A percentile compares a stretch with the other conserved stretches of the same genome.
Conservation (phyloP, 64 coral and sea anemone genomes). For the Catalaphyllia jardinei region DNA sequence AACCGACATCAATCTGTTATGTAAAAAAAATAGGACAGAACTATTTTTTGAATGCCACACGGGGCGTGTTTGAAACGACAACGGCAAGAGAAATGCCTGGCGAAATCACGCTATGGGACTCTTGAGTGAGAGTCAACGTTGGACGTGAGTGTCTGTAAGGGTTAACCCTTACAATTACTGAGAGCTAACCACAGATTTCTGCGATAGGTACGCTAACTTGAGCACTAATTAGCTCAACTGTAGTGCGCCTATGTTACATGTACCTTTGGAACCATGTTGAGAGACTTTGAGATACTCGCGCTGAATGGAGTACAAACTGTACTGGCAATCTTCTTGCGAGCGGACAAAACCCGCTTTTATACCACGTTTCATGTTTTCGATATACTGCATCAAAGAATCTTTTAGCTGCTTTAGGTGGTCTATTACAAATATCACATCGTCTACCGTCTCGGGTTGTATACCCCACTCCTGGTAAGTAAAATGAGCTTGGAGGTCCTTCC, state of each 20-base stretch:
- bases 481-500: conserved; percentile 65
- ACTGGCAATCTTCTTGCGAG: conserved; percentile 79
- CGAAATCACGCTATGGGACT: too few relatives aligned
- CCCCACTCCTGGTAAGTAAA: conserved; percentile 64
- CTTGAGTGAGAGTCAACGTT: too few relatives aligned
- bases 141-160: too few relatives aligned
- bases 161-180: too few relatives aligned
- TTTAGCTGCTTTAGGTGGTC: conserved; percentile 67
- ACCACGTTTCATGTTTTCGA: conserved; percentile 77
- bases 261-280: conserved; percentile 63
- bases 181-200: too few relatives aligned
- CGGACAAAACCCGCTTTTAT: conserved; percentile 84
- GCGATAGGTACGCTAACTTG: too few relatives aligned
- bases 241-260: not conserved
- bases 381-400: conserved; percentile 78
- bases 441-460: conserved; percentile 58
- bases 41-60: too few relatives aligned
- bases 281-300: conserved; percentile 48
- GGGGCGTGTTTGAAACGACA: too few relatives aligned
- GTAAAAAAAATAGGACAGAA: too few relatives aligned
- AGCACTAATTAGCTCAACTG: too few relatives aligned
- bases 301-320: conserved; percentile 70
- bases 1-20: too few relatives aligned
- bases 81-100: too few relatives aligned
- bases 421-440: conserved; percentile 83